Evolutionary conservation across 2,113 vertebrate species (phyloP).

Genomic region (Dicaeum eximium): DNA sequence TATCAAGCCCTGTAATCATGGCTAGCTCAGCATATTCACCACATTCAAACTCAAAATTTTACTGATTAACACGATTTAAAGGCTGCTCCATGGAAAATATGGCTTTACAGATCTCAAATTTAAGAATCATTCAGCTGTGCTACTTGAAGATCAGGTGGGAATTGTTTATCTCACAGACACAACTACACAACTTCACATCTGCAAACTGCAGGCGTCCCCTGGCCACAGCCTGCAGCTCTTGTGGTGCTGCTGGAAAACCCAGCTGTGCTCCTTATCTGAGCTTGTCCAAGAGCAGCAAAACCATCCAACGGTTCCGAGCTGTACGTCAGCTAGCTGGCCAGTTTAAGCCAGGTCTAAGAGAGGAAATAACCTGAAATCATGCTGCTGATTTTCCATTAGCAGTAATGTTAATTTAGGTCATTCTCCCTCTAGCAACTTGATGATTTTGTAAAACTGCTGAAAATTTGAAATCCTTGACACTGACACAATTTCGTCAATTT

Average conservation of each 20-base stretch:
- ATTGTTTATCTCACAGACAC: not conserved
- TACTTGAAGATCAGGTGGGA: not conserved
- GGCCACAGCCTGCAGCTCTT: not conserved
- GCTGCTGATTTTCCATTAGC: not conserved
- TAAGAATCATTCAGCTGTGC: not conserved
- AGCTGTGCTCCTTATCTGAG: not conserved
- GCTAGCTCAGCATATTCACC: not conserved
- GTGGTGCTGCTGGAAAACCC: not conserved
- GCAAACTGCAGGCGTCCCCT: not conserved
- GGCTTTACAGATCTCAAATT: not conserved
- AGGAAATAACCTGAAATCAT: not conserved
- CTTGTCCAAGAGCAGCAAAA: not conserved
- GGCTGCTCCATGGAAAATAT: not conserved
- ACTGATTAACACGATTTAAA: not conserved
- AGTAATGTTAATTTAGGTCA: not conserved
- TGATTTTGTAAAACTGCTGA: not conserved
- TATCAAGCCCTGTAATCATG: not conserved
- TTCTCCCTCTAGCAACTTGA: not conserved
- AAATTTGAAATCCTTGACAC: not conserved
- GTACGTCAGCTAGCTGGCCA: not conserved
- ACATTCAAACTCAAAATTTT: not conserved
- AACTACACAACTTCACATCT: not conserved
- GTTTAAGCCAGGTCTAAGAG: not conserved
- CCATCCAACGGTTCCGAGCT: accelerated
- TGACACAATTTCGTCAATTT: not conserved